Conservation (phyloP, 2,797 vertebrate species). For the Sphenodon punctatus region DNA sequence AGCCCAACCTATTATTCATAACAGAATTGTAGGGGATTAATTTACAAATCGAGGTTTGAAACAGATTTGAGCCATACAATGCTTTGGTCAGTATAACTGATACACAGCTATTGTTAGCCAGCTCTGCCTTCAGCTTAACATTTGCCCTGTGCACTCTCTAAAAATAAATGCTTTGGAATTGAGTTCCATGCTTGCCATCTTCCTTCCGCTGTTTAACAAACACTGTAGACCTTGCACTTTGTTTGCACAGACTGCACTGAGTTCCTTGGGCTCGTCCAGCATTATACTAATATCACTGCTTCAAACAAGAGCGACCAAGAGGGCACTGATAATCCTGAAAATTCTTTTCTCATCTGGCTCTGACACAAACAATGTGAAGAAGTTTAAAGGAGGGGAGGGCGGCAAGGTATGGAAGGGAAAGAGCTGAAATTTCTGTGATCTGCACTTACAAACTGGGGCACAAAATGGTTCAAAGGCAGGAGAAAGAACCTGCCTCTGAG, state of each 20-base stretch:
- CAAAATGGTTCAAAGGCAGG: not conserved
- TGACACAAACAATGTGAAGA: not conserved
- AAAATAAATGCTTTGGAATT: not conserved
- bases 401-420: not conserved
- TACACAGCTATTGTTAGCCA: not conserved
- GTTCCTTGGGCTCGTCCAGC: fast-evolving
- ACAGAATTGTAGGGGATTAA: conserved; percentile 58
- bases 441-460: not conserved
- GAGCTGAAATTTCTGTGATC: not conserved
- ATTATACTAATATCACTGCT: not conserved
- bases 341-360: not conserved
- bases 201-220: not conserved
- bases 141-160: not conserved
- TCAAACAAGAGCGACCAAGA: not conserved
- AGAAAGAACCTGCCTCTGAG: not conserved
- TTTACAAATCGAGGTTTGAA: conserved; percentile 62
- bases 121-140: not conserved
- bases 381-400: not conserved
- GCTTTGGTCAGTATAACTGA: conserved; percentile 25
- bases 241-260: fast-evolving
- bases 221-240: fast-evolving
- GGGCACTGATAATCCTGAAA: fast-evolving
- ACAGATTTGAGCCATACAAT: conserved; percentile 36
- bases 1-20: conserved; percentile 63
- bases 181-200: not conserved